phyloP scores from a whole-genome alignment of 2,113 vertebrate genomes.

The Agapornis roseicollis region DNA sequence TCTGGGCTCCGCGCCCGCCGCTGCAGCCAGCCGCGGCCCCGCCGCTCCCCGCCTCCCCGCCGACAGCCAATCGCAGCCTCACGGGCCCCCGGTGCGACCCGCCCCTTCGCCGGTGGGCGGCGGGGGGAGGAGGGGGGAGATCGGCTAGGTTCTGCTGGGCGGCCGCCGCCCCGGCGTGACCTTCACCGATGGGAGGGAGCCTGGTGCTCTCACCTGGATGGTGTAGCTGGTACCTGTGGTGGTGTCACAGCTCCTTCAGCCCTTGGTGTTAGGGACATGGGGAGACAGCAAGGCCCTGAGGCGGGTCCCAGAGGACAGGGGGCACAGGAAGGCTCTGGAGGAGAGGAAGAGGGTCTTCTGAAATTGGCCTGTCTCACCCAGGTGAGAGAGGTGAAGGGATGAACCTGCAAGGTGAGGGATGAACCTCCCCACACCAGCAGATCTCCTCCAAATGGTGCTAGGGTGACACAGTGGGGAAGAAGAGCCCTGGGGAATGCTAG shows the following conservation, averaged over 20 bases:
- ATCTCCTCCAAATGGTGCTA: background rate
- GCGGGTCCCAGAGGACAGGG: background rate
- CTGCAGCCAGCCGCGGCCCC: conserved; percentile 27
- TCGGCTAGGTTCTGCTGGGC: background rate
- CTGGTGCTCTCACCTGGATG: background rate
- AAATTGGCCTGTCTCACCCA: background rate
- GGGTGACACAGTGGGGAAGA: background rate
- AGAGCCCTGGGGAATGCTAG: background rate
- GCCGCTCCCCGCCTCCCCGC: background rate
- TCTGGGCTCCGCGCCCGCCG: conserved; percentile 24
- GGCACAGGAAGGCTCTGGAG: no score
- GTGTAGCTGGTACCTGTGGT: background rate
- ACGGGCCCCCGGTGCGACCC: background rate
- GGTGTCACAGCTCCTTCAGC: background rate
- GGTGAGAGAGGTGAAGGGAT: no score
- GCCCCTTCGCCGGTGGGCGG: background rate
- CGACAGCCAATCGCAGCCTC: conserved; percentile 14
- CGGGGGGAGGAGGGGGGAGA: no score
- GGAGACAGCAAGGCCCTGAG: background rate
- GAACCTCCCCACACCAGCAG: background rate
- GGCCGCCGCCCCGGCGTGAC: conserved; percentile 19
- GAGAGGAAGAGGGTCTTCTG: background rate
- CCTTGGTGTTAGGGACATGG: background rate
- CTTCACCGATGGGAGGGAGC: background rate
- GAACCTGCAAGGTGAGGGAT: background rate